Conservation (phyloP, 37 sponge, comb jelly and placozoan genomes). For the Chondrilla cf. caribensis region DNA sequence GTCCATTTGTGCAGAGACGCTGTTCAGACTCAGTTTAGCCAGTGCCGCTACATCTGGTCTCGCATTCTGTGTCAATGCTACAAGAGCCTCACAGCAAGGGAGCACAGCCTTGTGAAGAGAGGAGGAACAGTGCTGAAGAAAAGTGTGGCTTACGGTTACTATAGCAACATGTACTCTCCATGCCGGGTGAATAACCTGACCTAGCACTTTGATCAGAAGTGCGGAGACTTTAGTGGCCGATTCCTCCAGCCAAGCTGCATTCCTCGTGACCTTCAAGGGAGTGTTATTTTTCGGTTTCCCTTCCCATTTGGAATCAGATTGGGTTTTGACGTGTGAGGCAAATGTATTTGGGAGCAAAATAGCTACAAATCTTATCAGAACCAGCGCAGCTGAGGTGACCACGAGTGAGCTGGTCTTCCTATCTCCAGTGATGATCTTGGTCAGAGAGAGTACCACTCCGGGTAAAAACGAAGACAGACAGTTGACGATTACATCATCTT, state of each 20-base stretch:
- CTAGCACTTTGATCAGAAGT: conserved; percentile 26
- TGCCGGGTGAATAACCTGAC: conserved; percentile 27
- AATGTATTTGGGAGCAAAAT: not conserved
- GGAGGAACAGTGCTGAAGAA: conserved; percentile 42
- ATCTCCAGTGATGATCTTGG: conserved; percentile 44
- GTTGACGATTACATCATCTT: not conserved
- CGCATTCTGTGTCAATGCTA: conserved; percentile 39
- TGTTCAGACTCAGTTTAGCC: not conserved
- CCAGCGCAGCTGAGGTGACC: not conserved
- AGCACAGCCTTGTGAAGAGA: not conserved
- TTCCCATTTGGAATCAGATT: not conserved
- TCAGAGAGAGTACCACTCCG: conserved; percentile 36
- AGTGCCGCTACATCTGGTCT: not conserved
- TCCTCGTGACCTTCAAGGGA: conserved; percentile 28
- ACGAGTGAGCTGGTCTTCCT: conserved; percentile 29
- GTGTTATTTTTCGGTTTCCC: not conserved
- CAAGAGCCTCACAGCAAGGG: conserved; percentile 38
- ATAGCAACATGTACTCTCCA: conserved; percentile 53
- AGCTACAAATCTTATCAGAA: not conserved
- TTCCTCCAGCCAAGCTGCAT: conserved; percentile 30
- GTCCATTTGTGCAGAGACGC: not conserved
- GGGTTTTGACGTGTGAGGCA: too few species aligned
- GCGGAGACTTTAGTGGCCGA: conserved; percentile 33
- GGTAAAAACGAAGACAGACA: conserved; percentile 49
- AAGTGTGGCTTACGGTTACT: conserved; percentile 39